A percentile compares a stretch with the other conserved stretches of the same genome.
These are phyloP conservation scores for Actinia tenebrosa DNA, from an alignment of 64 coral and sea anemone species.

Conservation along the genomic window DNA sequence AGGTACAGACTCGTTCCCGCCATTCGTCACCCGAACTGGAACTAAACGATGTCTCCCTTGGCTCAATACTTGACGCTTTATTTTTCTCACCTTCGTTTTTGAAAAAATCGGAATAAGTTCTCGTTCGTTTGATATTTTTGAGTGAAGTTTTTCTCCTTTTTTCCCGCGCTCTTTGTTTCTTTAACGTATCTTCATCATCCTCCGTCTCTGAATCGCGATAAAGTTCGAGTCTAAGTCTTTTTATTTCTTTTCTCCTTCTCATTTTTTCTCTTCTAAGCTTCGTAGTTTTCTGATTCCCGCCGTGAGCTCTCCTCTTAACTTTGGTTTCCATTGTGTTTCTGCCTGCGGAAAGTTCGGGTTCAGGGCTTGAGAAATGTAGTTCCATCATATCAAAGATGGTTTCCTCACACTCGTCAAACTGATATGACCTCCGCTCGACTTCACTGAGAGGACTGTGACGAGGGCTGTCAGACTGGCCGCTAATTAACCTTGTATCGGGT, in stretches of 20 bases:
- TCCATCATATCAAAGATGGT: constrained; percentile 47
- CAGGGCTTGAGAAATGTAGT: not conserved
- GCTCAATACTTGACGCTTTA: constrained; percentile 9
- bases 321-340: not conserved
- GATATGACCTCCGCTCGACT: not conserved
- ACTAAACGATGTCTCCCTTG: constrained; percentile 48
- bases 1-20: not conserved
- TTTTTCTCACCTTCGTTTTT: constrained; percentile 7
- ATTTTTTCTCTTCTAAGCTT: constrained; percentile 13
- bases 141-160: constrained; percentile 38
- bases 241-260: constrained; percentile 1
- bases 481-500: constrained; percentile 48
- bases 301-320: not conserved
- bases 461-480: constrained; percentile 65
- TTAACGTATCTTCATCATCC: constrained; percentile 6
- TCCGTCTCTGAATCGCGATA: constrained; percentile 12
- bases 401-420: constrained; percentile 76
- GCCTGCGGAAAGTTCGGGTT: not conserved
- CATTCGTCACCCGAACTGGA: constrained; percentile 14
- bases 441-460: constrained; percentile 27
- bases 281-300: not conserved
- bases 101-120: constrained; percentile 28
- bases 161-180: constrained; percentile 7
- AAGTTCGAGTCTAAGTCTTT: not conserved
- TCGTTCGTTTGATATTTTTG: not conserved